Base-by-base conservation (phyloP, 2,113 vertebrate species). In the Numida meleagris region DNA sequence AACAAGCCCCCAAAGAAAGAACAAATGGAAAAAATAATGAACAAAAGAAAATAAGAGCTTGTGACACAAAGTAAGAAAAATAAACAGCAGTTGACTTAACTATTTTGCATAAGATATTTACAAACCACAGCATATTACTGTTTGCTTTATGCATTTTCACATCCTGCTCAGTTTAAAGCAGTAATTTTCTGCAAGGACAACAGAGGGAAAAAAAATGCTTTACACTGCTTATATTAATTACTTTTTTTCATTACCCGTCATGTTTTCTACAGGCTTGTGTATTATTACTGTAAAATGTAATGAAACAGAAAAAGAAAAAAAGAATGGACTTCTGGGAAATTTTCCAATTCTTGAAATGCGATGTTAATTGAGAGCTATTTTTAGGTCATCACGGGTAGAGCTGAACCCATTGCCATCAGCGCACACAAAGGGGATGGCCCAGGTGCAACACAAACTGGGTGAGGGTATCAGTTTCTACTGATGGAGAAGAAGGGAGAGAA, bases 301-400 rank as follows among this genome's bases (percentile, higher is more conserved):
- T 98, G 98, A 98, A 98, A 98, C 96, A 98, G 97, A 97, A 98
- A 98, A 98, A 96, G 96, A 94, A 95, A 95, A 94, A 98, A 98
- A 98, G 98, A 98, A 98, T 98, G 98, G 98, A 97, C 98, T 98
- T 98, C 98, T 98, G 98, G 98, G 98, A 98, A 98, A 98, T 98
- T 98, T 98, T 98, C 98, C 98, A 98, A 98, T 98, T 98, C 97
- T 98, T 98, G 98, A 98, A 98, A 98, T 97, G 98, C 98, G 97
- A 97, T 98, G 98, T 98, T 98, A 98, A 98, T 98, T 98, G 98
- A 97, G 97, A 97, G 97, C 97, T 98, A 98, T 98, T 98, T 98
- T 98, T 98, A 98, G 97, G 97, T 92, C 96, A 94, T 88, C 91
- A 93, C 93, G 96, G 97, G 97, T 86, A 98, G 97, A 96, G 89